Evolutionary conservation across 2,797 vertebrate genomes (phyloP), one percentile per base, ranked within the genome.

Genomic region (Columba guinea): DNA sequence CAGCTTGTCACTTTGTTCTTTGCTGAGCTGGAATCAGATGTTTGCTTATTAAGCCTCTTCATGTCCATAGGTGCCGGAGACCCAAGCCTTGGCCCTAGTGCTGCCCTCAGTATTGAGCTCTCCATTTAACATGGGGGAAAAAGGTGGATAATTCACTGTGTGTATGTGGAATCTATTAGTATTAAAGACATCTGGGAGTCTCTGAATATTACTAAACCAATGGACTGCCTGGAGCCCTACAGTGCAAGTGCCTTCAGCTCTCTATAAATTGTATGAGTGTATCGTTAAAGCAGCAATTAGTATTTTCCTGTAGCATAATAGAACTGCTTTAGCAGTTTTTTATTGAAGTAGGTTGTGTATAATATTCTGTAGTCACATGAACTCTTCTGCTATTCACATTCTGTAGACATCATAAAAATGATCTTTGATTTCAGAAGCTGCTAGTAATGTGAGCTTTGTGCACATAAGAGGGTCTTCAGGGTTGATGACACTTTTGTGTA

Each of bases 1-100:
- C 80, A 82, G 48, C 83, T 69, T 27, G 4, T 51, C 13, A 22
- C 56, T 76, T 77, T 21, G 4, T 37, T n/a, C 74, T 87, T 65
- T 67, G 62, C 65, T 84, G 83, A 75, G 67, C 77, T 86, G 74
- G 34, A 91, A 85, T 75, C 41, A 78, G 58, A 63, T 78, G 20
- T 91, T 91, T 60, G 37, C 39, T 84, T 35, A 55, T 78, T 86
- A 22, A 35, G 18, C 44, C 48, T 84, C 64, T 14, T 63, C 84
- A 7, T 44, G 69, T 55, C 21, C 5, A 1, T 17, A 46, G 4
- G 22, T 79, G 56, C 39, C 37, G 28, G 71, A 59, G 48, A 58
- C 14, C 3, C 35, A 46, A 70, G 10, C n/a, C 48, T 59, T 76
- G 51, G 18, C 65, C 32, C 30, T 49, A 32, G 46, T 39, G 21